Conservation (phyloP, 2,888 invertebrate species). For the Ochlodes sylvanus region DNA sequence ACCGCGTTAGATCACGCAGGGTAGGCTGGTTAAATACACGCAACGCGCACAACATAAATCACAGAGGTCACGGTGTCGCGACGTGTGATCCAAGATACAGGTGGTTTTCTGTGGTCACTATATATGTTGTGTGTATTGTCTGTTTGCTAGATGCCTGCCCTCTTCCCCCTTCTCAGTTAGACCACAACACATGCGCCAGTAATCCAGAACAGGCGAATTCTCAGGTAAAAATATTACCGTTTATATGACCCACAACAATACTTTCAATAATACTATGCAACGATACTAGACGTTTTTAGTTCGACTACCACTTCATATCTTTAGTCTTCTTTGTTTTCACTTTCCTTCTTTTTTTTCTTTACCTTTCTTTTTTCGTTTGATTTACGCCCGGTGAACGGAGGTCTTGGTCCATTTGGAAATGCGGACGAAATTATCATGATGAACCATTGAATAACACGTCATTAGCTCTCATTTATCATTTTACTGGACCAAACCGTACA, state of each 20-base stretch:
- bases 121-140: constrained; percentile 92
- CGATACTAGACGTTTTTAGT: constrained; percentile 78
- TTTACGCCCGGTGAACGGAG: constrained; percentile 62
- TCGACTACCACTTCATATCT: constrained; percentile 79
- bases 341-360: constrained; percentile 62
- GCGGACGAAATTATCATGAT: constrained; percentile 45
- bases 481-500: constrained; percentile 76
- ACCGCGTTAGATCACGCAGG: constrained; percentile 54
- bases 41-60: constrained; percentile 65
- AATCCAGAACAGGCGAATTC: constrained; percentile 89
- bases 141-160: constrained; percentile 98
- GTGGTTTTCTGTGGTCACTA: constrained; percentile 85
- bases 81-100: constrained; percentile 84
- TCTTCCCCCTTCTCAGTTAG: constrained; percentile 94
- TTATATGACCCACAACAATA: constrained; percentile 82
- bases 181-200: constrained; percentile 92
- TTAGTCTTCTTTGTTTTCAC: constrained; percentile 75
- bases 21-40: constrained; percentile 80
- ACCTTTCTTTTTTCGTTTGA: constrained; percentile 67
- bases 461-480: constrained; percentile 73
- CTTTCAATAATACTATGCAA: constrained; percentile 82
- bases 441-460: constrained; percentile 64
- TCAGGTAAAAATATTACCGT: constrained; percentile 86
- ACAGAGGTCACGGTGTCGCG: constrained; percentile 74
- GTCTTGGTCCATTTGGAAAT: constrained; percentile 56